Conservation (phyloP, 2,888 invertebrate species). For the Heliconius erato region DNA sequence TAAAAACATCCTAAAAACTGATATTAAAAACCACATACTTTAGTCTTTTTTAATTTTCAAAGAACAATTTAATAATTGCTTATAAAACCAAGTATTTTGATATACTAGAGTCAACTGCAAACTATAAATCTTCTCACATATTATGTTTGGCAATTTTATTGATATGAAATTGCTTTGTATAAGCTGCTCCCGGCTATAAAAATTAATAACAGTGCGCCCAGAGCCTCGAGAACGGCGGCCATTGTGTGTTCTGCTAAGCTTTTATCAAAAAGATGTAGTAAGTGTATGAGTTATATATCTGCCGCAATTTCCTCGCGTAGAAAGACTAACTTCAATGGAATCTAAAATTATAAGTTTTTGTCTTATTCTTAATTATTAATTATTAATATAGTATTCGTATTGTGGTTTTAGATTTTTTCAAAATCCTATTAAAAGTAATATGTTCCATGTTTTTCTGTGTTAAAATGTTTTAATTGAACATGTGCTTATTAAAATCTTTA, state of each 20-base stretch:
- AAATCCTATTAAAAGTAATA: too few relatives aligned
- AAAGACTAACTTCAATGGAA: conserved; percentile 10
- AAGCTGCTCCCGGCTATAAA: conserved; percentile 28
- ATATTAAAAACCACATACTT: too few relatives aligned
- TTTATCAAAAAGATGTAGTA: conserved; percentile 34
- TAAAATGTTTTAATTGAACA: too few relatives aligned
- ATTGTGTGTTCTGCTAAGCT: conserved; percentile 32
- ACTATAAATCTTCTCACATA: conserved; percentile 2
- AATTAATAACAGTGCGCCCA: conserved; percentile 32
- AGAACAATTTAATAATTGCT: background rate
- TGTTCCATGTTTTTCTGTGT: too few relatives aligned
- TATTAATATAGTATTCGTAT: background rate
- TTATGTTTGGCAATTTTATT: conserved; percentile 27
- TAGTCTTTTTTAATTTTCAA: background rate
- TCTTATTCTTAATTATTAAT: background rate
- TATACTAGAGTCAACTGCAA: background rate
- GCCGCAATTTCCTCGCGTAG: conserved; percentile 7
- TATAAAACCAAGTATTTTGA: background rate
- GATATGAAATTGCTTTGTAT: conserved; percentile 30
- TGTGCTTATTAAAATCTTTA: too few relatives aligned
- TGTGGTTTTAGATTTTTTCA: background rate
- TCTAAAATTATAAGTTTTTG: background rate
- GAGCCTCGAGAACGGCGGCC: conserved; percentile 21
- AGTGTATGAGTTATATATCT: conserved; percentile 21
- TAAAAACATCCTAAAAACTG: background rate